Percentiles rank a stretch among this genome's conserved stretches.
Evolutionary conservation across 2,888 invertebrate species (phyloP).

Genomic region (Psylliodes chrysocephalus): DNA sequence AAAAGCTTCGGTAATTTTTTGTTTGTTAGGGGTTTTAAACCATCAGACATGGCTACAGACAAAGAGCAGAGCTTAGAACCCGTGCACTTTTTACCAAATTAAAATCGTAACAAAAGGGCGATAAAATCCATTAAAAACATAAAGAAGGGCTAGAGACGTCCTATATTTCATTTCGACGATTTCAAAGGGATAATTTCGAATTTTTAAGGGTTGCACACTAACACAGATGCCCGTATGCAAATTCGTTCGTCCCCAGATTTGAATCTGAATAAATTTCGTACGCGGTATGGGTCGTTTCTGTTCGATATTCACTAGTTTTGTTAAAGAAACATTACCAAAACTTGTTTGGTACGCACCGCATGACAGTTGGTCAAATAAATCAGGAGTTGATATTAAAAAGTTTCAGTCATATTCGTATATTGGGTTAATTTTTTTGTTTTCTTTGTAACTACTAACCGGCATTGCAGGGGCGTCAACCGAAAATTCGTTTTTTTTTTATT

Average conservation of each 20-base stretch:
- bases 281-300: slow-evolving; percentile 42
- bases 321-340: slow-evolving; percentile 43
- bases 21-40: slow-evolving; percentile 1
- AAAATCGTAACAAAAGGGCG: slow-evolving; percentile 55
- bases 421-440: slow-evolving; percentile 43
- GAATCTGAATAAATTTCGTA: slow-evolving; percentile 51
- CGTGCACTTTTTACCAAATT: slow-evolving; percentile 47
- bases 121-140: slow-evolving; percentile 57
- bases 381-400: slow-evolving; percentile 52
- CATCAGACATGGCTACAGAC: slow-evolving; percentile 27
- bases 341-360: slow-evolving; percentile 44
- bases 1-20: background rate
- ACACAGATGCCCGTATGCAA: slow-evolving; percentile 54
- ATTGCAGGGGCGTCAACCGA: background rate
- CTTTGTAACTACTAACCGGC: background rate
- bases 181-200: slow-evolving; percentile 53
- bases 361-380: slow-evolving; percentile 54
- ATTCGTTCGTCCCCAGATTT: slow-evolving; percentile 48
- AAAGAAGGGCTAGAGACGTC: slow-evolving; percentile 51
- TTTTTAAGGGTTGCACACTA: slow-evolving; percentile 50
- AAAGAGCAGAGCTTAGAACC: slow-evolving; percentile 30
- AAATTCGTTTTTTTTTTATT: no score
- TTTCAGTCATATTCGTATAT: slow-evolving; percentile 47
- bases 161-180: slow-evolving; percentile 47
- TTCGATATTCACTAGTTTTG: slow-evolving; percentile 42